These are phyloP conservation scores for Rattus rattus DNA, from an alignment of 2,113 vertebrate species.

Conservation along the genomic window DNA sequence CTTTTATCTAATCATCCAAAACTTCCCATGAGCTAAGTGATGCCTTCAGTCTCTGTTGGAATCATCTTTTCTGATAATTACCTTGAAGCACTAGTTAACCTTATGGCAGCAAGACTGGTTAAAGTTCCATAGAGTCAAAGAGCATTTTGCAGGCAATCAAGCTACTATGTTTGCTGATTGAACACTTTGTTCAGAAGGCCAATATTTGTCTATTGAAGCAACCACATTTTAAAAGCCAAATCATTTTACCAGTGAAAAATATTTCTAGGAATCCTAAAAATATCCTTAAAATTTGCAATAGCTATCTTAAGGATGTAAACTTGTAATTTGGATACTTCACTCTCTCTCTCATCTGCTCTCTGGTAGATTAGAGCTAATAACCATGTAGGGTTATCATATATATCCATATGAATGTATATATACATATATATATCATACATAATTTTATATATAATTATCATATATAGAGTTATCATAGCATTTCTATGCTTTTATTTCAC, in stretches of 20 bases:
- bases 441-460: too few species aligned
- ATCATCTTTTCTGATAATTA: not conserved
- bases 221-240: not conserved
- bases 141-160: not conserved
- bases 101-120: not conserved
- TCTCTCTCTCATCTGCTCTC: not conserved
- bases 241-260: not conserved
- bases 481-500: not conserved
- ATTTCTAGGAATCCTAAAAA: not conserved
- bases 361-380: not conserved
- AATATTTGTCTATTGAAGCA: not conserved
- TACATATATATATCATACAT: too few species aligned
- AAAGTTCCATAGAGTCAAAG: not conserved
- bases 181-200: not conserved
- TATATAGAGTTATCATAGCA: not conserved
- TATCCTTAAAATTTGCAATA: not conserved
- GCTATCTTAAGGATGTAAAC: not conserved
- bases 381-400: too few species aligned
- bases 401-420: too few species aligned
- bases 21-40: not conserved
- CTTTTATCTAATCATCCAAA: not conserved
- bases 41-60: not conserved
- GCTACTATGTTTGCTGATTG: not conserved
- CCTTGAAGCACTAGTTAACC: not conserved
- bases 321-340: not conserved